Evolutionary conservation across 2,797 vertebrate genomes (phyloP).

Genomic region (Oreochromis grahami): DNA sequence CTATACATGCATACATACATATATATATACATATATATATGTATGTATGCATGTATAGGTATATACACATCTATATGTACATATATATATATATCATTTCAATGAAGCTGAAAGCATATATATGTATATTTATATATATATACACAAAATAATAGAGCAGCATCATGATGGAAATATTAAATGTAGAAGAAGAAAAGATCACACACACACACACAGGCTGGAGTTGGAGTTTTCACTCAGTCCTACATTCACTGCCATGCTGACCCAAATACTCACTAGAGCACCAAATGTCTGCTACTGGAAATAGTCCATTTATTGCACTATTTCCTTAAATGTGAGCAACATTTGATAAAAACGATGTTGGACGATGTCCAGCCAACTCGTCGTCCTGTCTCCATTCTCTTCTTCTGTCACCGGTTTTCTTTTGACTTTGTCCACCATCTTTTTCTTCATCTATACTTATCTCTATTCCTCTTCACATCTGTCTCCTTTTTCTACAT

Average conservation of each 20-base stretch:
- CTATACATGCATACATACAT: too few species aligned
- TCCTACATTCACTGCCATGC: neutral
- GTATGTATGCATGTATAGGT: too few species aligned
- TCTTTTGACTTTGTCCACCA: neutral
- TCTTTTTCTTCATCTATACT: neutral
- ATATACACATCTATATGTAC: too few species aligned
- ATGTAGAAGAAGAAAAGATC: neutral
- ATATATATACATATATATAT: fast-evolving
- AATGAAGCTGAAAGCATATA: too few species aligned
- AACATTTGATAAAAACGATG: neutral
- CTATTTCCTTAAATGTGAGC: neutral
- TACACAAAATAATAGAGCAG: neutral
- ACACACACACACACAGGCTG: neutral
- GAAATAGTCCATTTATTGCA: neutral
- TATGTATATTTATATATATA: too few species aligned
- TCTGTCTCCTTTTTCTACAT: neutral
- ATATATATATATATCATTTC: too few species aligned
- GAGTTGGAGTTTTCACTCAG: neutral
- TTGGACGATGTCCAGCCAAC: neutral
- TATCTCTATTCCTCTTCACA: neutral
- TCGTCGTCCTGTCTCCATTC: neutral
- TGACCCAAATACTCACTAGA: neutral
- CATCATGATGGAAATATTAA: neutral
- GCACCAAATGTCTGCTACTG: neutral
- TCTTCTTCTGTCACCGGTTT: neutral